Evolutionary conservation across 2,797 vertebrate genomes (phyloP).

Genomic region (Rhinichthys osculus): DNA sequence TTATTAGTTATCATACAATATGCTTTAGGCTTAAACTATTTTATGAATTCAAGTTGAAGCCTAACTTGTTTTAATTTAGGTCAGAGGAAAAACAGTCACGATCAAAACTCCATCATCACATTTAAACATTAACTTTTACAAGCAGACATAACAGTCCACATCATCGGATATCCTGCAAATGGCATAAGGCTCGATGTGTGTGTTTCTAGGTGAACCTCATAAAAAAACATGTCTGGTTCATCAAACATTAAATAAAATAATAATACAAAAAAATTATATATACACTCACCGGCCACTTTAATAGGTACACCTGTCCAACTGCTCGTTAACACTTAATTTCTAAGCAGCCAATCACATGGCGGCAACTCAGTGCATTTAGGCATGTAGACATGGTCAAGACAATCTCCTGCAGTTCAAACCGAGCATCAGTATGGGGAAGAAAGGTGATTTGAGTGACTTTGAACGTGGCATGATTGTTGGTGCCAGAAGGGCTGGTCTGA

Average conservation of each 20-base stretch:
- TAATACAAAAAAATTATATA: not conserved
- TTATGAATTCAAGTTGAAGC: not conserved
- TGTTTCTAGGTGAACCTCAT: not conserved
- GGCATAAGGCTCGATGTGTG: not conserved
- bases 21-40: not conserved
- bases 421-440: too few relatives aligned
- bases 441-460: too few relatives aligned
- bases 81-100: not conserved
- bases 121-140: constrained; percentile 61
- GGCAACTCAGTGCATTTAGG: too few relatives aligned
- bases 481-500: too few relatives aligned
- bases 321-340: too few relatives aligned
- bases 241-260: not conserved
- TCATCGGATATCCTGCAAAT: not conserved
- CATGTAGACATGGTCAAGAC: too few relatives aligned
- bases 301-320: too few relatives aligned
- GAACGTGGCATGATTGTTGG: too few relatives aligned
- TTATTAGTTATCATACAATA: not conserved
- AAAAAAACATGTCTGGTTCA: not conserved
- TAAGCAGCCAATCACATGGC: too few relatives aligned
- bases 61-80: constrained; percentile 13
- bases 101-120: not conserved
- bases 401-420: too few relatives aligned
- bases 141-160: constrained; percentile 22
- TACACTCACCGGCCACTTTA: not conserved